Evolutionary conservation across 64 coral and sea anemone species (phyloP), one percentile per base, ranked within the genome.

Genomic region (Orbicella faveolata): DNA sequence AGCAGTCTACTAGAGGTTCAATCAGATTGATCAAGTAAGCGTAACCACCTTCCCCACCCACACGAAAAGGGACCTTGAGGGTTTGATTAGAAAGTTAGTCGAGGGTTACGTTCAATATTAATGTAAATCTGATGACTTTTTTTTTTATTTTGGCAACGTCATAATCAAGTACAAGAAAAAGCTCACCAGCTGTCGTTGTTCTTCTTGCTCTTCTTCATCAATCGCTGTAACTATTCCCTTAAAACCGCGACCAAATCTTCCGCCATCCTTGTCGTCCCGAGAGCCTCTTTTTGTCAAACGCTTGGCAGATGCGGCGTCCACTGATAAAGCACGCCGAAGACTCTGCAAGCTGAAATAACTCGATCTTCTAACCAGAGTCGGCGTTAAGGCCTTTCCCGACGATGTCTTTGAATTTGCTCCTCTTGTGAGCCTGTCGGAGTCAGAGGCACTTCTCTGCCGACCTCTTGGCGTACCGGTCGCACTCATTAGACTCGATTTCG

Each of bases 321-420:
- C 21, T 10, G 13, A 20, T 6, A 84, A 0, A 52, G 82, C 44
- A 30, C 82, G 82, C 41, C 63, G 82, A 44, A 84, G 67, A 16
- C 82, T 69, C 37, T 72, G 36, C 21, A 73, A 30, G 20, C 82
- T 85, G 33, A 85, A 85, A 72, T 85, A 85, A 14, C 82, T 73
- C 41, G 82, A 85, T 2, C 63, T 66, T 33, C 82, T 85, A 4
- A 11, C 17, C 1, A 51, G 21, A 54, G 81, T 23, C 33, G 81
- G 64, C 11, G 44, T 18, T 19, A 63, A 84, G 44, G 36, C n/a
- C 23, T 14, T 84, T 18, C 62, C 2, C 16, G 23, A 23, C 19
- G 20, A 26, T 0, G 52, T 2, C 14, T 25, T 85, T 44, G 82
- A 12, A 12, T 13, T 68, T 18, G 19, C 19, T 23, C 52, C 36